A percentile compares a stretch with the other conserved stretches of the same genome.
These are phyloP conservation scores for Tragelaphus imberbis DNA, from an alignment of 2,113 vertebrate species.

Conservation along the genomic window DNA sequence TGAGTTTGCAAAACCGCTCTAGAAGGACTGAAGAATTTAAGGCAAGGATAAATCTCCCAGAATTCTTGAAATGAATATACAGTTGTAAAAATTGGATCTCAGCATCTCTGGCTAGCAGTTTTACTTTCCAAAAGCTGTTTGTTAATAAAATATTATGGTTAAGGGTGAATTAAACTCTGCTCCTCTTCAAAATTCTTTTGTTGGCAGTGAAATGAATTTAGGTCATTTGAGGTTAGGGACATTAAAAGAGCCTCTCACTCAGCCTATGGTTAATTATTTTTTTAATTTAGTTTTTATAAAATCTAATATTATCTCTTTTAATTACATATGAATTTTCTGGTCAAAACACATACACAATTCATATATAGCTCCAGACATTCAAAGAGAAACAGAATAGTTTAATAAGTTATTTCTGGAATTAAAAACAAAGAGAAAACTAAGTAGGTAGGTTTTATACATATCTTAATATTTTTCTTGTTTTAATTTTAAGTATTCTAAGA, in stretches of 20 bases:
- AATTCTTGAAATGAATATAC: background rate
- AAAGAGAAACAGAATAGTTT: background rate
- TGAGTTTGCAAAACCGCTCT: background rate
- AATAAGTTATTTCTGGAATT: background rate
- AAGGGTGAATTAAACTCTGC: background rate
- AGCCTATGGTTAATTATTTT: conserved; percentile 29
- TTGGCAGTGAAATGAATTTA: conserved; percentile 23
- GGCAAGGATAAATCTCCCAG: background rate
- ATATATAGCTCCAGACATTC: background rate
- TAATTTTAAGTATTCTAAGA: background rate
- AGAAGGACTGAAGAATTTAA: background rate
- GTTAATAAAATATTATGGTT: background rate
- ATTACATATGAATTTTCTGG: background rate
- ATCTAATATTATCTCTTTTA: background rate
- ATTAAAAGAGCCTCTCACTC: background rate
- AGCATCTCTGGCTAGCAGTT: background rate
- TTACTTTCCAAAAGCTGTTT: background rate
- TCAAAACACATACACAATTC: background rate
- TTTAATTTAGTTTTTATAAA: conserved; percentile 22
- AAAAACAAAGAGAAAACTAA: background rate
- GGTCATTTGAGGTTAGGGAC: background rate
- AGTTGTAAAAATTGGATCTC: background rate
- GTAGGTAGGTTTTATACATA: background rate
- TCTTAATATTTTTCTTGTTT: background rate
- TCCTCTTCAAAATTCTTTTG: background rate